Evolutionary conservation across 2,113 vertebrate genomes (phyloP).

Genomic region (Pantherophis guttatus): DNA sequence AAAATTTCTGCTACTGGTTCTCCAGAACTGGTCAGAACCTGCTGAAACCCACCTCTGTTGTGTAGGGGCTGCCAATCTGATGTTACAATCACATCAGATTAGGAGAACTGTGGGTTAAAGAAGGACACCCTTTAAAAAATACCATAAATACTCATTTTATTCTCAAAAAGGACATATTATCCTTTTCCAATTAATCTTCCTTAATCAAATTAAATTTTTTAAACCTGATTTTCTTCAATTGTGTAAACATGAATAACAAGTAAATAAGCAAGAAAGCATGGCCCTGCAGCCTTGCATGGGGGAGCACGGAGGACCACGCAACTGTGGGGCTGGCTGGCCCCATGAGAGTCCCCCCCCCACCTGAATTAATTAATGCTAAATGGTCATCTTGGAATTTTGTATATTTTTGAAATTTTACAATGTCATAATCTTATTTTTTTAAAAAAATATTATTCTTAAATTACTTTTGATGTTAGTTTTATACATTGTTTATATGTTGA

Average conservation of each 20-base stretch:
- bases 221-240: too few species aligned
- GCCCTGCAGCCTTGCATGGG: too few species aligned
- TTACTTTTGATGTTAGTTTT: not conserved
- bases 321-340: too few species aligned
- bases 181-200: not conserved
- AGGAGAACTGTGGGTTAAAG: not conserved
- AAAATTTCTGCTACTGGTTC: too few species aligned
- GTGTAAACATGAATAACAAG: too few species aligned
- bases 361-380: too few species aligned
- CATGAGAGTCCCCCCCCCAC: too few species aligned
- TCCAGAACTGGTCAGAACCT: too few species aligned
- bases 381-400: too few species aligned
- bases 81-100: not conserved
- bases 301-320: too few species aligned
- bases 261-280: too few species aligned
- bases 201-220: not conserved
- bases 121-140: not conserved
- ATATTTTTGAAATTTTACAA: too few species aligned
- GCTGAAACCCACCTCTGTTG: not conserved
- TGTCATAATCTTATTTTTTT: not conserved
- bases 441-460: not conserved
- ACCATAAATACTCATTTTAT: not conserved
- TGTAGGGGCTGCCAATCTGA: not conserved
- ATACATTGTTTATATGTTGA: not conserved
- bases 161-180: not conserved